Evolutionary conservation across 2,888 invertebrate genomes (phyloP), one percentile per base, ranked within the genome.

Genomic region (Pharmacophagus antenor): DNA sequence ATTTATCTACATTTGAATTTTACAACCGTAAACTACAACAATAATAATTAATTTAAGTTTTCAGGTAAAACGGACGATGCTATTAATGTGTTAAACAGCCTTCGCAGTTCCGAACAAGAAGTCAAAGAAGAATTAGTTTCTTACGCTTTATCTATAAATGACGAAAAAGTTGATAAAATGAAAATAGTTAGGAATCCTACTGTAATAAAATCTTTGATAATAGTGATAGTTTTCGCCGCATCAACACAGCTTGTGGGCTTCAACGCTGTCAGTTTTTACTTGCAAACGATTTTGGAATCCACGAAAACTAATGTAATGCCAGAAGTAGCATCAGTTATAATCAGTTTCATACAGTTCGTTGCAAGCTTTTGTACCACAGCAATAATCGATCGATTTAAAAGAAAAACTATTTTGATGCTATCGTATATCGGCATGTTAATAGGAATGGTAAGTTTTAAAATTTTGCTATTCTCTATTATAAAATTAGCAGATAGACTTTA

Each of bases 241-340:
- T 64, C 69, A 1, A 2, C 65, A 0, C 79, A 79, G 20, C 58
- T 80, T 0, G 66, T 67, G 0, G 82, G 83, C 0, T 80, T 73
- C 25, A 82, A 80, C 27, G 76, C 73, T 0, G 71, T 84, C 0
- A 64, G 72, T 0, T 78, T 77, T 61, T 84, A 84, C 51, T 63
- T 84, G 1, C 82, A 83, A 67, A 76, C 80, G 0, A 70, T 84
- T 31, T 61, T 84, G 57, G 75, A 75, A 31, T 77, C 76, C 0
- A 77, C 84, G 0, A 64, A 78, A 25, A 80, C 80, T 0, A 74
- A 70, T n/a, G 67, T 84, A 0, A 71, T 56, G 4, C 70, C 82
- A 1, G 79, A 78, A 56, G 27, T 74, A 3, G 73, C 79, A 0
- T 83, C 84, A 0, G 79, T 77, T 0, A 63, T 75, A 0, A 71